These are phyloP conservation scores for Acinonyx jubatus DNA, from an alignment of 2,113 vertebrate genomes.

Conservation along the genomic window DNA sequence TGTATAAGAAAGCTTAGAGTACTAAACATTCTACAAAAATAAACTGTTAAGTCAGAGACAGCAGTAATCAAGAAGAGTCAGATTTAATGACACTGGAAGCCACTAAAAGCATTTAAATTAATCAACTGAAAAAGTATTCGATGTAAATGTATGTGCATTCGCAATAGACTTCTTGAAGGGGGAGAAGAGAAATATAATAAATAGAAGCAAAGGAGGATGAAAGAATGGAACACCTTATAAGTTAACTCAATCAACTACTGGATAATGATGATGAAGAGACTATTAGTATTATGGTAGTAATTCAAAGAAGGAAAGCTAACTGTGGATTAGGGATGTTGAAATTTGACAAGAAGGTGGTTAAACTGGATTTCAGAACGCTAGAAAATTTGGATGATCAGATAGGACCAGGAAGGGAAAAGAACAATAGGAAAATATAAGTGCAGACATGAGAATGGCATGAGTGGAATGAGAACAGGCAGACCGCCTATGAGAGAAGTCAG, in stretches of 20 bases:
- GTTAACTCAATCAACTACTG: not conserved
- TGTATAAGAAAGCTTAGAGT: not conserved
- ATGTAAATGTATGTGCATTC: not conserved
- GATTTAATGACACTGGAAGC: not conserved
- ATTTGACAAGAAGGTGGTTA: not conserved
- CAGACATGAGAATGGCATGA: not conserved
- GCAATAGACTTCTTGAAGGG: not conserved
- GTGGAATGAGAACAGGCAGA: not conserved
- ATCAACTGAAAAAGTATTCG: constrained; percentile 9
- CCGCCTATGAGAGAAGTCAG: not conserved
- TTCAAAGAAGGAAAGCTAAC: not conserved
- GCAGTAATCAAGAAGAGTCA: not conserved
- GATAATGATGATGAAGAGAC: not conserved
- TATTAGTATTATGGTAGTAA: not conserved
- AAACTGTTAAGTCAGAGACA: not conserved
- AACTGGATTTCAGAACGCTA: not conserved
- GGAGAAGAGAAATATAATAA: not conserved
- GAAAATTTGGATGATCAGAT: not conserved
- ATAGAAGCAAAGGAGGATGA: not conserved
- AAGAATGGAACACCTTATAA: not conserved
- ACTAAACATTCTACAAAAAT: constrained; percentile 20
- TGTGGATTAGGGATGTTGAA: not conserved
- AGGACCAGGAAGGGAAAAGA: not conserved
- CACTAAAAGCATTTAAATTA: not conserved
- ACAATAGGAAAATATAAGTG: not conserved